These are phyloP conservation scores for Haemorhous mexicanus DNA, from an alignment of 2,113 vertebrate species.

Conservation along the genomic window DNA sequence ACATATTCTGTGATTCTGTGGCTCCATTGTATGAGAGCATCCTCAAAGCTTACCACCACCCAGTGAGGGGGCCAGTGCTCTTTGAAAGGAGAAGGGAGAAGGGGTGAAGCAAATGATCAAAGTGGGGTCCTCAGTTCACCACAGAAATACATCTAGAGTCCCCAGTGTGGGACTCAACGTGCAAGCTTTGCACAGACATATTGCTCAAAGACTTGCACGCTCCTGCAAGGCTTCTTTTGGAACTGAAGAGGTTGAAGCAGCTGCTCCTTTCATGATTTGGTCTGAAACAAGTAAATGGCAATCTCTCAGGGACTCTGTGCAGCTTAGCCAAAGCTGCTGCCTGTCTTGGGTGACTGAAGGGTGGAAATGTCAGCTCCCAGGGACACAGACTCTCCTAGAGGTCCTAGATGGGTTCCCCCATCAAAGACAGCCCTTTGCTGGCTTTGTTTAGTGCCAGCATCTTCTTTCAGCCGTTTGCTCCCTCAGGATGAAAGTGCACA, in stretches of 20 bases:
- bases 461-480: not conserved
- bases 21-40: not conserved
- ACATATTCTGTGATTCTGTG: not conserved
- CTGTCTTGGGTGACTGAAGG: not conserved
- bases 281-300: not conserved
- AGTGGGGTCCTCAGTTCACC: not conserved
- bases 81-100: not conserved
- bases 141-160: not conserved
- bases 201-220: not conserved
- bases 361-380: not conserved
- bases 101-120: not conserved
- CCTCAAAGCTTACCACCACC: not conserved
- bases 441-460: not conserved
- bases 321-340: not conserved
- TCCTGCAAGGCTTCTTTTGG: not conserved
- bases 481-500: not conserved
- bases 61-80: not conserved
- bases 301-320: not conserved
- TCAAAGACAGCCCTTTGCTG: not conserved
- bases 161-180: rapidly evolving
- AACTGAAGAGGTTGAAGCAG: not conserved
- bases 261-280: not conserved
- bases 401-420: not conserved
- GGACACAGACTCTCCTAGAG: not conserved
- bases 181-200: not conserved